Evolutionary conservation across 1,140 invertebrate genomes (phyloP).

Genomic region (Drosophila guanche): DNA sequence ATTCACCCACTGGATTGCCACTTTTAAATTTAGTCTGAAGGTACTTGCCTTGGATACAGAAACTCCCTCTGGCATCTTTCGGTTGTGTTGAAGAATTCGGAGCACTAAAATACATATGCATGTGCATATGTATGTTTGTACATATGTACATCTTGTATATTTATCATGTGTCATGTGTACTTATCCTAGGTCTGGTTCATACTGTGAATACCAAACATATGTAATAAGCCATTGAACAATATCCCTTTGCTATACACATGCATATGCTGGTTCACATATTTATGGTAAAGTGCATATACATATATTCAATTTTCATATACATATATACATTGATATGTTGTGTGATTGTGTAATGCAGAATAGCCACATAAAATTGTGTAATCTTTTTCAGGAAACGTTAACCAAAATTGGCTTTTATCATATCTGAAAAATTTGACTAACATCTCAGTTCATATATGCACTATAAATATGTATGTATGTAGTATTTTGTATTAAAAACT

Average conservation of each 20-base stretch:
- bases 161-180: too few species aligned
- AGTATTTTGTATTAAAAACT: not conserved
- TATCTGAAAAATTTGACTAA: too few species aligned
- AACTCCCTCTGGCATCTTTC: conserved; percentile 37
- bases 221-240: not conserved
- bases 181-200: conserved; percentile 4
- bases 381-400: too few species aligned
- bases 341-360: too few species aligned
- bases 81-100: conserved; percentile 23
- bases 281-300: not conserved
- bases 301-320: not conserved
- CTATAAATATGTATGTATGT: conserved; percentile 5
- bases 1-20: conserved; percentile 18
- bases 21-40: conserved; percentile 66
- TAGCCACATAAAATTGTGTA: too few species aligned
- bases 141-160: conserved; percentile 1
- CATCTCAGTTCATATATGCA: too few species aligned
- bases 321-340: not conserved
- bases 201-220: conserved; percentile 2
- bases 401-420: too few species aligned
- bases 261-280: not conserved
- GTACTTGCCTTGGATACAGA: conserved; percentile 54
- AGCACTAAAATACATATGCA: conserved; percentile 23
- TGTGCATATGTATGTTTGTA: conserved; percentile 12
- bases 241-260: not conserved